These are phyloP conservation scores for Regulus satrapa DNA, from an alignment of 2,113 vertebrate species.

Conservation along the genomic window DNA sequence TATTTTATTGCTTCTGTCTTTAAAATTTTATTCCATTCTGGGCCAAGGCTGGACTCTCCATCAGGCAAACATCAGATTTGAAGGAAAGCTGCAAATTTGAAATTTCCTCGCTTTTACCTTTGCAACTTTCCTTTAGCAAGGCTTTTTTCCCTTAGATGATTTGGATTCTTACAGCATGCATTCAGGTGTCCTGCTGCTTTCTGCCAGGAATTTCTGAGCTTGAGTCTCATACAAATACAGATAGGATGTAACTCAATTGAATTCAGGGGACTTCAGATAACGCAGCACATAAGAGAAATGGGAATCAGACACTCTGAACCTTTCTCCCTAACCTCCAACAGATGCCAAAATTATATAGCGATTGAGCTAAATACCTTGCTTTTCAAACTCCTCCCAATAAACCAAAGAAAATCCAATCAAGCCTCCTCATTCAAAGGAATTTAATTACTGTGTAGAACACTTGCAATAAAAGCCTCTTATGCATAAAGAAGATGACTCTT, in stretches of 20 bases:
- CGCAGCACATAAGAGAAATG: neutral
- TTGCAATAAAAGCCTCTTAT: constrained; percentile 51
- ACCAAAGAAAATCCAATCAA: constrained; percentile 37
- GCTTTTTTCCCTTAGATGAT: neutral
- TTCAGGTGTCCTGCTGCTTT: constrained; percentile 7
- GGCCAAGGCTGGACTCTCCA: neutral
- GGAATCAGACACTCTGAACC: neutral
- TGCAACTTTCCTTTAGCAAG: neutral
- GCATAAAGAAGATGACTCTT: constrained; percentile 36
- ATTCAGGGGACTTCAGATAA: neutral
- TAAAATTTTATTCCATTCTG: neutral
- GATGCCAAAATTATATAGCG: constrained; percentile 27
- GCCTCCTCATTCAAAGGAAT: constrained; percentile 27
- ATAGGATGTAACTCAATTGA: neutral
- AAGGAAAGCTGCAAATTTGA: neutral
- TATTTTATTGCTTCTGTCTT: neutral
- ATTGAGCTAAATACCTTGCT: constrained; percentile 38
- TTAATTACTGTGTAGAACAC: constrained; percentile 56
- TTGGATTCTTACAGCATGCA: neutral
- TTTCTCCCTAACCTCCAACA: neutral
- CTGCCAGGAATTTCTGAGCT: neutral
- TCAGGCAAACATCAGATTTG: neutral
- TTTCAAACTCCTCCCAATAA: constrained; percentile 36
- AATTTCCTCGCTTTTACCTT: neutral
- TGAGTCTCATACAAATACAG: neutral